phyloP scores from a whole-genome alignment of 2,113 vertebrate species.

The Ariopsis seemanni region DNA sequence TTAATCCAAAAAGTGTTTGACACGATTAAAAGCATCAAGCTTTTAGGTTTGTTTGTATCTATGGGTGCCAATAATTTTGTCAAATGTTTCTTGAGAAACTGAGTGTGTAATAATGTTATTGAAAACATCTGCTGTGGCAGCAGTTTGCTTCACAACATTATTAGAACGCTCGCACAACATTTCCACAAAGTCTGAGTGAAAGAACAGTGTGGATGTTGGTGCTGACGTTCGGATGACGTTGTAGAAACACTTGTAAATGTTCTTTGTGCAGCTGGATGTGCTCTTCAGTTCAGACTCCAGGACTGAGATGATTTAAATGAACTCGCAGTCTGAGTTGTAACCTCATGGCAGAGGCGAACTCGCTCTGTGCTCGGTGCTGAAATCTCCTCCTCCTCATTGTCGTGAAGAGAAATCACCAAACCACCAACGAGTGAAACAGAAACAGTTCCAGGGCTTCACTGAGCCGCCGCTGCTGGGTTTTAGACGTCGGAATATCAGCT shows the following conservation, averaged over 20 bases:
- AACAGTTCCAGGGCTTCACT: no score
- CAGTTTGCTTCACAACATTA: background rate
- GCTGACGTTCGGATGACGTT: background rate
- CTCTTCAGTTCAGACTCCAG: no score
- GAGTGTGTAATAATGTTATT: background rate
- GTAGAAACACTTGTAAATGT: background rate
- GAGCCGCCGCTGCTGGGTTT: no score
- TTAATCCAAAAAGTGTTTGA: background rate
- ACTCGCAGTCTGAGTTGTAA: no score
- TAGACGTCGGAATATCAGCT: no score
- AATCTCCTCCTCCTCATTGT: no score
- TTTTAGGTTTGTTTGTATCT: background rate
- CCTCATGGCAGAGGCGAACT: no score
- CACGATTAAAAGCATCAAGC: background rate
- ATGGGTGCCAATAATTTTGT: background rate
- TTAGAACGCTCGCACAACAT: background rate
- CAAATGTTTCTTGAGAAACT: background rate
- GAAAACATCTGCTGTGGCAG: background rate
- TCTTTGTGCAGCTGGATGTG: background rate
- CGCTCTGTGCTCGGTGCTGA: no score
- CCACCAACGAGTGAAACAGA: no score
- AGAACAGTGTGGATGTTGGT: background rate
- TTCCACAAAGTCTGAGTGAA: background rate
- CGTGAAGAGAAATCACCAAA: no score
- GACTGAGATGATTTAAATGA: no score